Evolutionary conservation across 2,797 vertebrate species (phyloP).

Genomic region (Alauda arvensis): DNA sequence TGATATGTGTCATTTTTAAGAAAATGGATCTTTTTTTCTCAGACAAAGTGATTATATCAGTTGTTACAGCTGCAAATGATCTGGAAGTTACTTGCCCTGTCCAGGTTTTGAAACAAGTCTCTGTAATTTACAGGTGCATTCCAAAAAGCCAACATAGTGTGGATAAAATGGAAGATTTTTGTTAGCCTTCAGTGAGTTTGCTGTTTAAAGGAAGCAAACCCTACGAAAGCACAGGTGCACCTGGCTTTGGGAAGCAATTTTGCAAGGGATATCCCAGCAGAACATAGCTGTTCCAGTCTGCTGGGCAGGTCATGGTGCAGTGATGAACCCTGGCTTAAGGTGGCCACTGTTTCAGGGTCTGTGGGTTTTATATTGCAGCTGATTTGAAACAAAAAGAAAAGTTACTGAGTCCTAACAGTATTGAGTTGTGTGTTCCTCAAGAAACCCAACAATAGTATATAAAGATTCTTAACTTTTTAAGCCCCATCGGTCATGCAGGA

Average conservation of each 20-base stretch:
- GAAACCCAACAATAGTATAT: not conserved
- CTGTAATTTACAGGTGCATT: not conserved
- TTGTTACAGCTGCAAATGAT: not conserved
- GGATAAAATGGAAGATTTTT: not conserved
- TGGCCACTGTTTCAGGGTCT: not conserved
- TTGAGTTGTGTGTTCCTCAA: conserved; percentile 6
- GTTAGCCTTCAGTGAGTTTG: not conserved
- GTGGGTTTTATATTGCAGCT: not conserved
- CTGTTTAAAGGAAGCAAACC: not conserved
- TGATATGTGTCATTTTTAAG: not conserved
- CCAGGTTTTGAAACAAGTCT: not conserved
- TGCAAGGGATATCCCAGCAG: not conserved
- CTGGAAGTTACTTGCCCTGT: not conserved
- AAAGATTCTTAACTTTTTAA: not conserved
- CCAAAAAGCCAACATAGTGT: not conserved
- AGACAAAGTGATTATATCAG: not conserved
- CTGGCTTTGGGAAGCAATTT: not conserved
- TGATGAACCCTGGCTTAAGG: not conserved
- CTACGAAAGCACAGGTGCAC: not conserved
- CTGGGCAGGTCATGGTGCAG: not conserved
- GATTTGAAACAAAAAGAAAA: conserved; percentile 14
- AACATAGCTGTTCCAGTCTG: not conserved
- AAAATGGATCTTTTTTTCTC: not conserved
- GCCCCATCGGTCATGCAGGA: not conserved
- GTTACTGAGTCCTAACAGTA: not conserved